A percentile compares a stretch with the other conserved stretches of the same genome.
Evolutionary conservation across 2,888 invertebrate species (phyloP).

Genomic region (Andrena haemorrhoa): DNA sequence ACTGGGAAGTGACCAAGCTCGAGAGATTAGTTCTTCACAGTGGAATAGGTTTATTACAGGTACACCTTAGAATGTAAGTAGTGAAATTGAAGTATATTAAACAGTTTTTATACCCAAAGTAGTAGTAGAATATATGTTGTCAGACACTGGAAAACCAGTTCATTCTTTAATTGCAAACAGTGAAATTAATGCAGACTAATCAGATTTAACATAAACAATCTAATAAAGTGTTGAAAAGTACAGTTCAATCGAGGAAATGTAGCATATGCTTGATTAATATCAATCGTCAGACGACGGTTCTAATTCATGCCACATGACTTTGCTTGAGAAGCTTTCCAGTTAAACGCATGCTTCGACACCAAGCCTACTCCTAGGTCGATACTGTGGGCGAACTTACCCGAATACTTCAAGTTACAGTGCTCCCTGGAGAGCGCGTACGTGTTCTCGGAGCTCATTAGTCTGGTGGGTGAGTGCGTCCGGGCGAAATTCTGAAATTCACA

Average conservation of each 20-base stretch:
- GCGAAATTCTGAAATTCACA: slow-evolving; percentile 83
- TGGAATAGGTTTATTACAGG: no score
- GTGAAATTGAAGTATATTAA: no score
- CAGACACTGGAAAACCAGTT: no score
- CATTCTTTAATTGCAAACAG: neutral
- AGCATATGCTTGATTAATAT: neutral
- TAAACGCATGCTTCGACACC: slow-evolving; percentile 23
- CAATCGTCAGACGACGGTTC: neutral
- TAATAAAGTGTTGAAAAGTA: neutral
- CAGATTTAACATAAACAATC: neutral
- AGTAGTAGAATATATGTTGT: no score
- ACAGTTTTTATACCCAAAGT: no score
- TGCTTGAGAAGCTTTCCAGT: neutral
- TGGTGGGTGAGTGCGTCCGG: slow-evolving; percentile 83
- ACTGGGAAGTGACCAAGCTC: no score
- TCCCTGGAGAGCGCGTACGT: slow-evolving; percentile 83
- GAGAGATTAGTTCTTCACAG: no score
- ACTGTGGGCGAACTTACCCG: slow-evolving; percentile 77
- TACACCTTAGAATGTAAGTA: no score
- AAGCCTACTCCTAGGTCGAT: neutral
- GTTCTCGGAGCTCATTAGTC: slow-evolving; percentile 84
- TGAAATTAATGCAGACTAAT: neutral
- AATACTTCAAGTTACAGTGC: slow-evolving; percentile 83
- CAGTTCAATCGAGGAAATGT: neutral
- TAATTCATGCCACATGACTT: neutral